Base-by-base conservation (phyloP, 2,888 invertebrate genomes). In the Portevinia maculata region DNA sequence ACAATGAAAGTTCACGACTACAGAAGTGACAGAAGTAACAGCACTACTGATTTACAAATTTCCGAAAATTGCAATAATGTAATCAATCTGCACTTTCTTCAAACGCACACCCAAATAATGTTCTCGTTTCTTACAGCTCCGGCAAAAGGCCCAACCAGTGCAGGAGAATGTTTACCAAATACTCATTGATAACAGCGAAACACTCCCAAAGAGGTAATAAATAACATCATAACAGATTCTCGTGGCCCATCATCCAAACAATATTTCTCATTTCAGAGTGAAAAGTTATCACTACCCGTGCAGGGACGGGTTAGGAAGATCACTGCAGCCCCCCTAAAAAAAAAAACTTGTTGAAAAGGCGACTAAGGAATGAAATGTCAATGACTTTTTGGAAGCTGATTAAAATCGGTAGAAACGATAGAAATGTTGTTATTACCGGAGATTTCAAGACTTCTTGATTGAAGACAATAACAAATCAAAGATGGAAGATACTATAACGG, bases 61-160 rank as follows among this genome's bases (percentile, higher is more conserved):
- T 91, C 91, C 79, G 93, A 93, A 92, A 91, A 85, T 85, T 94
- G 28, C 84, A 91, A 92, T 15, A 94, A 93, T 90, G 92, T 94
- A 41, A 59, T 34, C 6, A 6, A 46, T 19, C 1, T 21, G n/a
- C 1, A 30, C n/a, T 28, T 21, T 34, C 3, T 28, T 15, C 4
- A 13, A 37, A 11, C 46, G 21, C 37, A 5, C 1, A 13, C 24
- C 7, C 6, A 4, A 50, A 48, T 11, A n/a, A 4, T 46, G 28
- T 39, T 41, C 41, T 6, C 5, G 5, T 21, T 39, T 44, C 15
- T 69, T 24, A 1, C 3, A 88, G 87, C 76, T 89, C 28, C 89
- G 89, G 89, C 86, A 87, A 83, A 85, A 86, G 55, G 85, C 88
- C 1, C 89, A 89, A 70, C 88, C 89, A 11, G 86, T 93, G 7